These are phyloP conservation scores for Myotis brandtii DNA, from an alignment of 2,113 vertebrate genomes.

Conservation along the genomic window DNA sequence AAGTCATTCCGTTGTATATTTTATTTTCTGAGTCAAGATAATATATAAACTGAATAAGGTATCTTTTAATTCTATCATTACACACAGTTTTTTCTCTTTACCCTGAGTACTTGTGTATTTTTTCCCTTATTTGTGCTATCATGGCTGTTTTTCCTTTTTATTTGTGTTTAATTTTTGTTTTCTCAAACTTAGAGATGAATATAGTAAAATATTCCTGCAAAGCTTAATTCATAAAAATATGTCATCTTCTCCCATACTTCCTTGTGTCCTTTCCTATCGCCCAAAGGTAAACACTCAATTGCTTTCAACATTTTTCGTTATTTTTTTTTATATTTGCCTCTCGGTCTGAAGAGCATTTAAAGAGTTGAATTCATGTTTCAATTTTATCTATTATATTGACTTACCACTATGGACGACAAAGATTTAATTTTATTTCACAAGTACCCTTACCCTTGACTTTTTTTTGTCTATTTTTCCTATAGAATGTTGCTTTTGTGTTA, in stretches of 20 bases:
- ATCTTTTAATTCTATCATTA: neutral
- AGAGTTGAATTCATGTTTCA: neutral
- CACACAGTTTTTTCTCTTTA: neutral
- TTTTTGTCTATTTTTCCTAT: neutral
- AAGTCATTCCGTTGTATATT: neutral
- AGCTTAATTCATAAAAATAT: neutral
- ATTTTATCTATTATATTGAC: neutral
- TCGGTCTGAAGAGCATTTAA: neutral
- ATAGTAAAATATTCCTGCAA: neutral
- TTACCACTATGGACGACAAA: neutral
- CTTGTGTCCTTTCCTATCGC: neutral
- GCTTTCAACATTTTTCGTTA: neutral
- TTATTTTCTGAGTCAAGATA: neutral
- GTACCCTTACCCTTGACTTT: fast-evolving
- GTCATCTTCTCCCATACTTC: neutral
- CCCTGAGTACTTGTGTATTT: neutral
- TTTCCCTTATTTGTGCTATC: neutral
- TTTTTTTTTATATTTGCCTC: neutral
- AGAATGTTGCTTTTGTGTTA: neutral
- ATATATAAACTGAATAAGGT: neutral
- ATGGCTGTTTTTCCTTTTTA: neutral
- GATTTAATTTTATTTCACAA: neutral
- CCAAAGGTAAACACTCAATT: neutral
- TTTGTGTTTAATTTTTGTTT: slow-evolving; percentile 22
- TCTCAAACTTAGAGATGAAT: neutral